Base-by-base conservation (phyloP, 2,888 invertebrate species). In the Dasysyrphus albostriatus region DNA sequence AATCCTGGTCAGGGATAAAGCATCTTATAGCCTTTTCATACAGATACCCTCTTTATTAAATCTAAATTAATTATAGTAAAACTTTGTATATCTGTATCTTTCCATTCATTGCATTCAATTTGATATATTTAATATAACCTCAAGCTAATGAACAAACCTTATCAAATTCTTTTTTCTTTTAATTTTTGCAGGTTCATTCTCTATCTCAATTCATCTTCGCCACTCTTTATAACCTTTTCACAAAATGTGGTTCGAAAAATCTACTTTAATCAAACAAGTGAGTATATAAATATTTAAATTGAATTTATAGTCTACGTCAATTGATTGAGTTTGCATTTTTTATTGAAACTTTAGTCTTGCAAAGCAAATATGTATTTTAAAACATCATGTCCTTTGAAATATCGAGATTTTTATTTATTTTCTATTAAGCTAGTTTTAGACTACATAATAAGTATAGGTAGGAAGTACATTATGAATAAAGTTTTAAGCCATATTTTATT, bases 191-290 rank as follows among this genome's bases (percentile, higher is more conserved):
- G 92, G 88, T 93, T 92, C 89, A 89, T 91, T 80, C 89, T 92
- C 69, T 89, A 90, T 81, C 89, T 93, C 61, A 92, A 92, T 89
- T 88, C 89, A 88, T 91, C 92, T 54, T 89, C 91, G 63, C 92
- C 92, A 85, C 90, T 92, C 88, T 90, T 90, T 78, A 92, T 92
- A 89, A 91, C 90, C 82, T 91, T 92, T 85, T 92, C 93, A 72
- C 90, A 90, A 89, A 90, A 90, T 75, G 91, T 92, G 85, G 89
- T 89, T 73, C 91, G 92, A 56, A 91, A 91, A 89, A 89, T 92
- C 65, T 92, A 91, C 90, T 92, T 91, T 90, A 92, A 92, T 90
- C 91, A 92, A 89, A 92, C 93, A 89, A 91, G 92, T 92, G 89
- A 90, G 91, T 89, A 72, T 19, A 34, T 8, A 16, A 5, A 16